Evolutionary conservation across 1,140 invertebrate species (phyloP).

Genomic region (Bombus huntii): DNA sequence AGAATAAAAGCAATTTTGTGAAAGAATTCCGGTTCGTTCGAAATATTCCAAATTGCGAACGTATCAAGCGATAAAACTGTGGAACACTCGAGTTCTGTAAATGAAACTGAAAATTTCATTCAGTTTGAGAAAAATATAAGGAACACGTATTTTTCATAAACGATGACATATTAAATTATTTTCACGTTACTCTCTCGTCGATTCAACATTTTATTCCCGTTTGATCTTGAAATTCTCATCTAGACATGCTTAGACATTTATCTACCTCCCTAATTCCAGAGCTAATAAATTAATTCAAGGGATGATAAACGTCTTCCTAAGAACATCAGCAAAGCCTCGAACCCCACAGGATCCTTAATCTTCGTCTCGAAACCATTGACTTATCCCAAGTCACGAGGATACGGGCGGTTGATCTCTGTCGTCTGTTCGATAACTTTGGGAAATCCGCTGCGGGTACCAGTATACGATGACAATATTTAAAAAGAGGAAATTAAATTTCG

Average conservation of each 20-base stretch:
- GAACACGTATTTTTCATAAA: too few species aligned
- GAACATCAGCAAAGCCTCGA: neutral
- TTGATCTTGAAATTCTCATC: neutral
- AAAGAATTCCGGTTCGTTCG: too few species aligned
- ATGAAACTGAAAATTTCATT: too few species aligned
- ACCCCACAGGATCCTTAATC: too few species aligned
- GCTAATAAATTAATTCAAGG: neutral
- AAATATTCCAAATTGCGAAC: too few species aligned
- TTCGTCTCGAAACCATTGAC: neutral
- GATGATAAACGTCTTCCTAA: neutral
- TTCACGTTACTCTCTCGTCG: too few species aligned
- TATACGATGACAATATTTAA: neutral
- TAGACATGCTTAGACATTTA: neutral
- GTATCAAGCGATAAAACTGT: too few species aligned
- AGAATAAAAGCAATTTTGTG: too few species aligned
- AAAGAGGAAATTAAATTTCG: neutral
- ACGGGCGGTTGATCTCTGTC: conserved; percentile 14
- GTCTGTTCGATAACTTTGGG: neutral
- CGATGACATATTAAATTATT: too few species aligned
- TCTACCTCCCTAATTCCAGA: neutral
- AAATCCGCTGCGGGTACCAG: conserved; percentile 51
- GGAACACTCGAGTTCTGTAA: too few species aligned
- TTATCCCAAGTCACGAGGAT: neutral
- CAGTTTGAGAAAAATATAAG: too few species aligned
- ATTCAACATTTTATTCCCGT: too few species aligned